Percentiles rank a stretch among this genome's conserved stretches.
These are phyloP conservation scores for Lipotes vexillifer DNA, from an alignment of 2,113 vertebrate genomes.

Conservation along the genomic window DNA sequence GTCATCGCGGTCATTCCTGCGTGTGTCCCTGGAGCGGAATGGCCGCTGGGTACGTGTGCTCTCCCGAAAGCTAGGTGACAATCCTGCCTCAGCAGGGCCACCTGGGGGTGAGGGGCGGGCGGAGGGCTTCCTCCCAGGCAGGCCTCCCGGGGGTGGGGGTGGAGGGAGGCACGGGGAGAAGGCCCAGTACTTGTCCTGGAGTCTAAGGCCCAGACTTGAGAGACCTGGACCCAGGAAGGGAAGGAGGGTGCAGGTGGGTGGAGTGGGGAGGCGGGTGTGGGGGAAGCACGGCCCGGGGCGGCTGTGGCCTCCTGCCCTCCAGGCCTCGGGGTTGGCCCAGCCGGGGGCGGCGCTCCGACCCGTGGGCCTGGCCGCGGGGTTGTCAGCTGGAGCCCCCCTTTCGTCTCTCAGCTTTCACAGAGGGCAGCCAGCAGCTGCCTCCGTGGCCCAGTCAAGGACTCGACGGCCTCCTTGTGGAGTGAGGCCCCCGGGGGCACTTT, in stretches of 20 bases:
- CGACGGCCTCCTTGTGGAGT: too few species aligned
- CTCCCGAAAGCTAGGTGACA: background rate
- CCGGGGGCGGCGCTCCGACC: too few species aligned
- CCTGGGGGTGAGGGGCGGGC: fast-evolving
- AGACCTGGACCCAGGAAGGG: background rate
- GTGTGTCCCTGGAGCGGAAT: slow-evolving; percentile 31
- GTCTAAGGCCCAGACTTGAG: background rate
- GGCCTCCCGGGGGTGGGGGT: background rate
- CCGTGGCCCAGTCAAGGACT: background rate
- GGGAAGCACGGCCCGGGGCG: too few species aligned
- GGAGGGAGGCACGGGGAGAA: background rate
- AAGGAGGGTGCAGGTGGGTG: background rate
- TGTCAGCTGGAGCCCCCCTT: background rate
- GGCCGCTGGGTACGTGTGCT: background rate
- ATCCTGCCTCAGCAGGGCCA: background rate
- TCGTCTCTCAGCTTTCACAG: too few species aligned
- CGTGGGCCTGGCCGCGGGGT: too few species aligned
- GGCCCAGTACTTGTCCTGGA: background rate
- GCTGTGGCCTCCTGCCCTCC: background rate
- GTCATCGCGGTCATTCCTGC: slow-evolving; percentile 34
- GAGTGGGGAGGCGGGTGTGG: fast-evolving
- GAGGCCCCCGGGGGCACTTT: fast-evolving
- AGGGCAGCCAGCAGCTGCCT: background rate
- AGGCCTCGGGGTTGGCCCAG: background rate
- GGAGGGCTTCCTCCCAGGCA: background rate